These are phyloP conservation scores for Cervus canadensis DNA, from an alignment of 2,113 vertebrate genomes.

Conservation along the genomic window DNA sequence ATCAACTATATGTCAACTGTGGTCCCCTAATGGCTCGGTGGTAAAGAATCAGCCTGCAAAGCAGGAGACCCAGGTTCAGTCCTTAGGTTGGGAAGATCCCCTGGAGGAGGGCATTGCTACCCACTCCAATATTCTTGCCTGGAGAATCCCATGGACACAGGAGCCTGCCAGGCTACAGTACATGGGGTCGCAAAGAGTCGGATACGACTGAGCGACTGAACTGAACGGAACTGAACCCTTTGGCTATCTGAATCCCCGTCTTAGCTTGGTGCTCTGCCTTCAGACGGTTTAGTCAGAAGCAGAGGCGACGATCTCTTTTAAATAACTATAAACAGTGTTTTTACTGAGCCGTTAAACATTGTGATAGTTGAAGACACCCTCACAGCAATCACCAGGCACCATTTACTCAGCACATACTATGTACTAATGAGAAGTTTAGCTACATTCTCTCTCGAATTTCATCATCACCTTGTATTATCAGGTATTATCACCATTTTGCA, in stretches of 20 bases:
- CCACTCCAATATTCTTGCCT: not conserved
- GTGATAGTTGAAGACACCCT: not conserved
- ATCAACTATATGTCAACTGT: not conserved
- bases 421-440: not conserved
- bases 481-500: not conserved
- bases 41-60: not conserved
- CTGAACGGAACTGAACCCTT: not conserved
- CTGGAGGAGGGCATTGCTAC: not conserved
- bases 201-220: not conserved
- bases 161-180: not conserved
- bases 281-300: not conserved
- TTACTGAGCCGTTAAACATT: not conserved
- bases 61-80: not conserved
- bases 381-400: not conserved
- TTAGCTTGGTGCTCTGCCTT: not conserved
- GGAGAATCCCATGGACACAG: not conserved
- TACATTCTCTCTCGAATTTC: not conserved
- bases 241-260: not conserved
- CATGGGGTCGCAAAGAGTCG: not conserved
- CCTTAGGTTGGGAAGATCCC: not conserved
- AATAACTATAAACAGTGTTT: not conserved
- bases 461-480: not conserved
- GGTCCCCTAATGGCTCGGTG: not conserved
- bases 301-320: not conserved
- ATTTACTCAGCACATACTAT: not conserved